These are phyloP conservation scores for Heliothis subflexa DNA, from an alignment of 1,140 invertebrate genomes.

Conservation along the genomic window DNA sequence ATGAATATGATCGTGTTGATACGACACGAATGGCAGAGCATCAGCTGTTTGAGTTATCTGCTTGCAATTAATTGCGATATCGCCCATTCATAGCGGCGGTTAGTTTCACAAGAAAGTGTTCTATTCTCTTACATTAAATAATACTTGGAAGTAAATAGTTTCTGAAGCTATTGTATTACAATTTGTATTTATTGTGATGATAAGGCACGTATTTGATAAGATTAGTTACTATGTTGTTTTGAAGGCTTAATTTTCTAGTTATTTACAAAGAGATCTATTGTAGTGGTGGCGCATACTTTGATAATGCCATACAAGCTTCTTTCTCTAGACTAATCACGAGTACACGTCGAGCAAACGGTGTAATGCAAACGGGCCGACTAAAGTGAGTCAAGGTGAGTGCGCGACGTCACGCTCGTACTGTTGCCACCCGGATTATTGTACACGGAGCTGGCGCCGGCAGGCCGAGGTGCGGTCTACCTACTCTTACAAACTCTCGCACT, in stretches of 20 bases:
- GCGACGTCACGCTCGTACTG: conserved; percentile 69
- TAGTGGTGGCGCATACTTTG: not conserved
- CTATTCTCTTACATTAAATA: conserved; percentile 39
- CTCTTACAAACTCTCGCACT: conserved; percentile 54
- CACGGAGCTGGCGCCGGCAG: conserved; percentile 57
- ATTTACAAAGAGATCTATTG: not conserved
- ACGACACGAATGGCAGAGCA: conserved; percentile 66
- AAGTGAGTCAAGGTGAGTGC: conserved; percentile 82
- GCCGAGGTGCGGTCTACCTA: conserved; percentile 58
- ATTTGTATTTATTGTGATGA: not conserved
- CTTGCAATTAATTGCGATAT: conserved; percentile 72
- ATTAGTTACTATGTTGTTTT: not conserved
- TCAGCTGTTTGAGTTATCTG: conserved; percentile 73
- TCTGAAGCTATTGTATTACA: not conserved
- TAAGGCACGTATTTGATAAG: not conserved
- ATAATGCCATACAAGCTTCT: conserved; percentile 52
- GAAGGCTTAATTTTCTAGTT: not conserved
- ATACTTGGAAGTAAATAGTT: conserved; percentile 45
- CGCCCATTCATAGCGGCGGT: conserved; percentile 66
- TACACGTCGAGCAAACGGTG: conserved; percentile 66
- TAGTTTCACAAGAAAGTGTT: conserved; percentile 64
- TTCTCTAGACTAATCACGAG: conserved; percentile 67
- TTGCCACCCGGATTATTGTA: conserved; percentile 78
- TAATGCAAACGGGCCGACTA: conserved; percentile 72
- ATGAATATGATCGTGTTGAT: conserved; percentile 62